A percentile compares a stretch with the other conserved stretches of the same genome.
phyloP scores from a whole-genome alignment of 2,113 vertebrate genomes.

The Daboia siamensis region DNA sequence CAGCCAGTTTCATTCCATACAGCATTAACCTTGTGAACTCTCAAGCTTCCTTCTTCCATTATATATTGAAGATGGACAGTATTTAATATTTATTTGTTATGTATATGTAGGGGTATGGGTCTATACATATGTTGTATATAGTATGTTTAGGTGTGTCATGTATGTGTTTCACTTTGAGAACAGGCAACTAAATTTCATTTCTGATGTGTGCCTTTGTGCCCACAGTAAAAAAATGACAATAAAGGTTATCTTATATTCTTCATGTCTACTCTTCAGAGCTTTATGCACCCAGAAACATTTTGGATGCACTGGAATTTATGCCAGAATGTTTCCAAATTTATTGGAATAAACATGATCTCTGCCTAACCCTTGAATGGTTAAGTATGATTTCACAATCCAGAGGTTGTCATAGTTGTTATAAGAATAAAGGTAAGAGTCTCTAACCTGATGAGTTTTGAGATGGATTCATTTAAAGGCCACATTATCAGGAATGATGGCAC shows the following conservation, averaged over 20 bases:
- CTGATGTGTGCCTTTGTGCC: no score
- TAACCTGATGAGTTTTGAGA: not conserved
- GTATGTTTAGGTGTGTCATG: no score
- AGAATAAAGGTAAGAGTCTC: not conserved
- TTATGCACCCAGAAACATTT: not conserved
- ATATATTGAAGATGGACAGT: no score
- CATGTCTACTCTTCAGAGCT: not conserved
- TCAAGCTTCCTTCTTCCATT: no score
- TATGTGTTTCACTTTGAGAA: no score
- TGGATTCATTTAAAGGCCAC: not conserved
- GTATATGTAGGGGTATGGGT: no score
- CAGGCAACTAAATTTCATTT: no score
- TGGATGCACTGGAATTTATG: not conserved
- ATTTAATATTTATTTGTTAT: no score
- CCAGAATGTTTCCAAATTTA: not conserved
- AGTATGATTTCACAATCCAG: not conserved
- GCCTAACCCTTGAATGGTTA: not conserved
- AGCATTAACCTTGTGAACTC: no score
- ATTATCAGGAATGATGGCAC: not conserved
- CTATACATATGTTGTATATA: no score
- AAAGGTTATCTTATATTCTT: not conserved
- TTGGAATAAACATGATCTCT: not conserved
- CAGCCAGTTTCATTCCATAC: no score
- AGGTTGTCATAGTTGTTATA: not conserved
- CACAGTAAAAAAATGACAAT: no score